phyloP scores from a whole-genome alignment of 2,888 invertebrate genomes.

The Pristionchus arcanus region DNA sequence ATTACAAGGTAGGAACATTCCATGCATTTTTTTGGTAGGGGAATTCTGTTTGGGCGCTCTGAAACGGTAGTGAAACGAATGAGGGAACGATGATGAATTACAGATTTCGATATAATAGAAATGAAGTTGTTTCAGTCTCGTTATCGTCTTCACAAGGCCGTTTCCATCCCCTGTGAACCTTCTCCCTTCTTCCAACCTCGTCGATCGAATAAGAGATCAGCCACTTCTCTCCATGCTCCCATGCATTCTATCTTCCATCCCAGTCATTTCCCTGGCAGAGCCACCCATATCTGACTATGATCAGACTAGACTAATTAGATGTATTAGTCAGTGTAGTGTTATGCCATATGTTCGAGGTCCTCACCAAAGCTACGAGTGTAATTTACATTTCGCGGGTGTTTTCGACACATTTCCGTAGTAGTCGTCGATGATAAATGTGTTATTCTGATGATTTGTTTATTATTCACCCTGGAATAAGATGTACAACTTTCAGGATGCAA shows the following conservation, averaged over 20 bases:
- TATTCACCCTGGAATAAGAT: background rate
- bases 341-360: background rate
- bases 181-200: slow-evolving; percentile 53
- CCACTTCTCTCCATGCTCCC: background rate
- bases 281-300: slow-evolving; percentile 11
- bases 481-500: background rate
- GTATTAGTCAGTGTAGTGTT: background rate
- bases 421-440: background rate
- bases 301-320: background rate
- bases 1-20: background rate
- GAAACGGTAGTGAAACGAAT: background rate
- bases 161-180: slow-evolving; percentile 26
- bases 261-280: slow-evolving; percentile 31
- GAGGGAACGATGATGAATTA: too few species aligned
- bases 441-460: too few species aligned
- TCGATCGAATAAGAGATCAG: background rate
- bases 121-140: background rate
- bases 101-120: background rate
- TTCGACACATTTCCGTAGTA: background rate
- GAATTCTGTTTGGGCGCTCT: background rate
- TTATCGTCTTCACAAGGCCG: slow-evolving; percentile 34
- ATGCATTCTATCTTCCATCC: slow-evolving; percentile 32
- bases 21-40: background rate
- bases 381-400: background rate
- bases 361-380: background rate